Percentiles rank a stretch among this genome's conserved stretches.
phyloP scores from a whole-genome alignment of 2,113 vertebrate genomes.

The Reinhardtius hippoglossoides region DNA sequence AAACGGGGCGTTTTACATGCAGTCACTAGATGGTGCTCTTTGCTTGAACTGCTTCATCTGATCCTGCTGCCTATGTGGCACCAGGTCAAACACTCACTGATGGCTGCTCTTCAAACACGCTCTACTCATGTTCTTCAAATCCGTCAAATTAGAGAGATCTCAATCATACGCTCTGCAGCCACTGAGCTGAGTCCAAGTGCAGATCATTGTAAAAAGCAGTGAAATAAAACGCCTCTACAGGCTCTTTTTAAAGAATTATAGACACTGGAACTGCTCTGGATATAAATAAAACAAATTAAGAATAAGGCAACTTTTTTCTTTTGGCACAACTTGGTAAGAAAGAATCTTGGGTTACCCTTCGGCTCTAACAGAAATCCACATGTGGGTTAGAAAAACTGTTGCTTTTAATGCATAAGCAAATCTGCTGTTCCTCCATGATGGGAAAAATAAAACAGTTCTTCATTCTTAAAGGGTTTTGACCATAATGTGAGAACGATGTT shows the following conservation, averaged over 20 bases:
- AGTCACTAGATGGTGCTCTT: conserved; percentile 70
- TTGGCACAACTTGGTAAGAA: not conserved
- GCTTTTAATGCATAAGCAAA: conserved; percentile 3
- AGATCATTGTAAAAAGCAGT: conserved; percentile 29
- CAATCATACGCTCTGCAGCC: conserved; percentile 45
- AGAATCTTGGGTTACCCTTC: not conserved
- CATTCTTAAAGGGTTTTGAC: not conserved
- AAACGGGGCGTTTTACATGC: conserved; percentile 1
- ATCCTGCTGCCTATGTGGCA: conserved; percentile 10
- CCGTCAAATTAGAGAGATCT: conserved; percentile 41
- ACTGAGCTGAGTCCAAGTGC: conserved; percentile 27
- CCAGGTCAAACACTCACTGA: conserved; percentile 47
- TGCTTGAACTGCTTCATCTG: conserved; percentile 47
- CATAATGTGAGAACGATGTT: conserved; percentile 2
- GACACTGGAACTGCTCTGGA: no score
- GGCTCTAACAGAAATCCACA: not conserved
- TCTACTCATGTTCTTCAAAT: conserved; percentile 35
- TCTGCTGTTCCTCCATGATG: not conserved
- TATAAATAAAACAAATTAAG: not conserved
- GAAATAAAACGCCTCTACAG: conserved; percentile 16
- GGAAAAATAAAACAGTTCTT: not conserved
- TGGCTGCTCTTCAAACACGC: conserved; percentile 26
- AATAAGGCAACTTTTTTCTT: conserved; percentile 8
- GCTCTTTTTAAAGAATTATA: not conserved
- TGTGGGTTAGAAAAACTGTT: not conserved